A percentile compares a stretch with the other conserved stretches of the same genome.
phyloP scores from a whole-genome alignment of 64 coral and sea anemone genomes.

The Montipora cactus region DNA sequence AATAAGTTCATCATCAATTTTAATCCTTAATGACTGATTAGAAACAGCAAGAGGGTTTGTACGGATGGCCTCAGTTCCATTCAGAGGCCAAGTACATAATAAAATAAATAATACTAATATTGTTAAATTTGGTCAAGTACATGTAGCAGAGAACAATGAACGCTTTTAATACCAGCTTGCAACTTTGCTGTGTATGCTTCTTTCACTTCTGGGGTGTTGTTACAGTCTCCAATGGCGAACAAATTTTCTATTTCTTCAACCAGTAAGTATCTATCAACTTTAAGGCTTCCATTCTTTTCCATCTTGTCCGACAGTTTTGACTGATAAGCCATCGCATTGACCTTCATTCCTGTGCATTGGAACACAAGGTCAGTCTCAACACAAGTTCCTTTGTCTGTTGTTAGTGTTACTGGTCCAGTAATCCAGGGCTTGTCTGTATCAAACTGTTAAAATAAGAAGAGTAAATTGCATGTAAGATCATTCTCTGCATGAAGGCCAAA shows the following conservation, averaged over 20 bases:
- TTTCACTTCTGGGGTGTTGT: slow-evolving; percentile 84
- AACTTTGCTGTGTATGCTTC: slow-evolving; percentile 61
- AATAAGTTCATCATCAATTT: too few species aligned
- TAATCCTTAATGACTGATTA: too few species aligned
- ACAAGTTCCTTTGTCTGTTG: slow-evolving; percentile 80
- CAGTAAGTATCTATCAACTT: slow-evolving; percentile 78
- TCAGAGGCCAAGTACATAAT: too few species aligned
- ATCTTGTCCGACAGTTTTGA: slow-evolving; percentile 96
- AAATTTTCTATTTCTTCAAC: slow-evolving; percentile 87
- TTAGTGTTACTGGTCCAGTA: slow-evolving; percentile 76
- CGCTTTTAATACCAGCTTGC: slow-evolving; percentile 67
- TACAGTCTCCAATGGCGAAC: slow-evolving; percentile 95
- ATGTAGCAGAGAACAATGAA: not conserved
- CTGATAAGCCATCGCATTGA: slow-evolving; percentile 82
- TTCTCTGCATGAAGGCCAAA: too few species aligned
- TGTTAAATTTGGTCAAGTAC: not conserved
- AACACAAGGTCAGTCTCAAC: slow-evolving; percentile 83
- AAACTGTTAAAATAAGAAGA: slow-evolving; percentile 60
- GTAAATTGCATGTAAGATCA: not conserved
- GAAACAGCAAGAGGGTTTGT: too few species aligned
- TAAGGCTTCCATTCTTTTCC: slow-evolving; percentile 80
- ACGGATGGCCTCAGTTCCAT: too few species aligned
- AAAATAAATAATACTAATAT: too few species aligned
- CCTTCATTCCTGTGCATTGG: slow-evolving; percentile 82
- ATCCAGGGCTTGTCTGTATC: slow-evolving; percentile 85